Conservation (phyloP, 2,113 vertebrate species). For the Daphoenositta chrysoptera region DNA sequence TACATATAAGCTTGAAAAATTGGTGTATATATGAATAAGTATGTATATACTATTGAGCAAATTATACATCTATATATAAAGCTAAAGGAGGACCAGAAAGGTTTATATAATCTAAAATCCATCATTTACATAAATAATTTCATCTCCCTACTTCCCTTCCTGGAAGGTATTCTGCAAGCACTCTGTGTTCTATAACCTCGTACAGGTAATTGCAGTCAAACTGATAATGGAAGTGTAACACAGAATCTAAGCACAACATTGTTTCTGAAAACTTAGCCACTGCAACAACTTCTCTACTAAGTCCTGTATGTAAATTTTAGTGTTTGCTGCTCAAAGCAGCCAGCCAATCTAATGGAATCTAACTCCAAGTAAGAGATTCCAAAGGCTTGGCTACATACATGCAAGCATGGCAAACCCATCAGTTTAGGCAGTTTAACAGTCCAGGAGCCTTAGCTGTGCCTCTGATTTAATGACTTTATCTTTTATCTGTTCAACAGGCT, state of each 20-base stretch:
- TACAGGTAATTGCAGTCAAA: not conserved
- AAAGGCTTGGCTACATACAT: fast-evolving
- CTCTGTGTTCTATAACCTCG: not conserved
- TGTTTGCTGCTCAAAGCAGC: not conserved
- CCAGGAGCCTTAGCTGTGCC: not conserved
- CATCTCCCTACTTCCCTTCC: not conserved
- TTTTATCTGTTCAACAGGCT: constrained; percentile 2
- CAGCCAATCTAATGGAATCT: not conserved
- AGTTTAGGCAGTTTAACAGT: not conserved
- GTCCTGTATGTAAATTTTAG: not conserved
- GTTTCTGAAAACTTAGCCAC: not conserved
- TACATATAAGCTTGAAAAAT: not conserved
- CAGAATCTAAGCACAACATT: not conserved
- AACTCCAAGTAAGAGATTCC: not conserved
- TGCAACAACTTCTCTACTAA: not conserved
- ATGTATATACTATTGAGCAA: not conserved
- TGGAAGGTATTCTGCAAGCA: not conserved
- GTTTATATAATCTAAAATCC: not conserved
- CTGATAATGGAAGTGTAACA: not conserved
- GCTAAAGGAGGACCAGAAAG: not conserved
- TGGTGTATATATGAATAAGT: not conserved
- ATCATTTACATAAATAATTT: not conserved
- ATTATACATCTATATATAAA: not conserved
- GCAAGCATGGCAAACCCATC: not conserved
- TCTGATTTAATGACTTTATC: not conserved